phyloP scores from a whole-genome alignment of 2,888 invertebrate species.

The Trimorus sp. region DNA sequence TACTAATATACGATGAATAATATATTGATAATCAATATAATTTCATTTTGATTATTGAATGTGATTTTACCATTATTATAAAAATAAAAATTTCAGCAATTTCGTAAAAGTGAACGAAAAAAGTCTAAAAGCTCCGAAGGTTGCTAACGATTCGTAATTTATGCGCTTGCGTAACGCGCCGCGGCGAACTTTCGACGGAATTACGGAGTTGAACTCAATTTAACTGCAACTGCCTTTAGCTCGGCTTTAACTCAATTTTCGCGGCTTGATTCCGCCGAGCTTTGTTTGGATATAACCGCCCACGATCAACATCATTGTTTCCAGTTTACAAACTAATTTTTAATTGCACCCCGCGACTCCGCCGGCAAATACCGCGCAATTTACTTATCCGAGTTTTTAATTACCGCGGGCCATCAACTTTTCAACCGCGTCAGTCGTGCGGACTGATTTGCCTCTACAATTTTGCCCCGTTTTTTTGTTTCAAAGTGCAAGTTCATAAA shows the following conservation, averaged over 20 bases:
- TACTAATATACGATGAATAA: too few species aligned
- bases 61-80: too few species aligned
- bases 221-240: constrained; percentile 49
- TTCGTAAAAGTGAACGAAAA: too few species aligned
- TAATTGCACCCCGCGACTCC: constrained; percentile 6
- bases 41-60: too few species aligned
- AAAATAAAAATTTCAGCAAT: too few species aligned
- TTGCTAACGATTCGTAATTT: constrained; percentile 36
- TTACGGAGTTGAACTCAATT: constrained; percentile 44
- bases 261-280: constrained; percentile 40
- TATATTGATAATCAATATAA: too few species aligned
- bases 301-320: constrained; percentile 26
- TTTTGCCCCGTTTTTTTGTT: too few species aligned
- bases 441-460: too few species aligned
- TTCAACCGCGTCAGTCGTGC: neutral
- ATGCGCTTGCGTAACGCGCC: constrained; percentile 16
- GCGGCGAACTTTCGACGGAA: constrained; percentile 38
- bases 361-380: constrained; percentile 7
- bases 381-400: constrained; percentile 1
- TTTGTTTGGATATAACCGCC: constrained; percentile 36
- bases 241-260: constrained; percentile 48
- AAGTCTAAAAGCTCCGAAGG: neutral
- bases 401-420: constrained; percentile 6
- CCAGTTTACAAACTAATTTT: constrained; percentile 38
- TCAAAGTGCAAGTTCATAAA: too few species aligned